Evolutionary conservation across 2,888 invertebrate genomes (phyloP), one percentile per base, ranked within the genome.

Genomic region (Chelonus formosanus): DNA sequence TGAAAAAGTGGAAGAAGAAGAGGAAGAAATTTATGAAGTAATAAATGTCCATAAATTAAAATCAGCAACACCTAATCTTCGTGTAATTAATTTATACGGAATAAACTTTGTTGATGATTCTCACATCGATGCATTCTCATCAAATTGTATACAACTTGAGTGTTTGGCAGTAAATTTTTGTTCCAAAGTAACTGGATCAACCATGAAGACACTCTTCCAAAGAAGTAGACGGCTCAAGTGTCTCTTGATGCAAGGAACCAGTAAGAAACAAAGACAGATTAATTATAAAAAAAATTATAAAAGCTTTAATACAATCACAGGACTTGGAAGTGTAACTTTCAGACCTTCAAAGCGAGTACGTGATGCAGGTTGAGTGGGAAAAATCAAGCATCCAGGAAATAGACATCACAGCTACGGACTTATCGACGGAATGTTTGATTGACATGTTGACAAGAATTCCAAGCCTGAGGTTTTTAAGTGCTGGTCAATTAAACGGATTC

Each of bases 21-120:
- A 99, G 79, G 99, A 99, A 81, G 99, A 99, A 86, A 97, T 98
- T 75, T 98, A 98, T 85, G 98, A 98, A 85, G 97, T 97, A 4
- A 97, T 99, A 76, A 99, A 99, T 86, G 97, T 99, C 35, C 97
- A 98, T 84, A 99, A 98, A 82, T 87, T 99, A 63, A 99, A 99
- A 85, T 95, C 97, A 0, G 98, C 98, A 4, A 97, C 98, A 0
- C 99, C 99, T 0, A 99, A 99, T 86, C 87, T 99, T 69, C 88
- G 97, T 70, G 96, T 98, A 5, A 98, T 99, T 78, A 99, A 99
- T 85, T 86, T 99, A 57, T 99, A 98, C 84, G 99, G 99, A 0
- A 98, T 99, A 74, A 97, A 97, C 85, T 98, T 98, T 76, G 95
- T 98, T 5, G 98, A 98, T 76, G 99, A 99, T 87, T 95, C 96